Percentiles rank a stretch among this genome's conserved stretches.
Evolutionary conservation across 2,113 vertebrate genomes (phyloP).

Genomic region (Osmerus mordax): DNA sequence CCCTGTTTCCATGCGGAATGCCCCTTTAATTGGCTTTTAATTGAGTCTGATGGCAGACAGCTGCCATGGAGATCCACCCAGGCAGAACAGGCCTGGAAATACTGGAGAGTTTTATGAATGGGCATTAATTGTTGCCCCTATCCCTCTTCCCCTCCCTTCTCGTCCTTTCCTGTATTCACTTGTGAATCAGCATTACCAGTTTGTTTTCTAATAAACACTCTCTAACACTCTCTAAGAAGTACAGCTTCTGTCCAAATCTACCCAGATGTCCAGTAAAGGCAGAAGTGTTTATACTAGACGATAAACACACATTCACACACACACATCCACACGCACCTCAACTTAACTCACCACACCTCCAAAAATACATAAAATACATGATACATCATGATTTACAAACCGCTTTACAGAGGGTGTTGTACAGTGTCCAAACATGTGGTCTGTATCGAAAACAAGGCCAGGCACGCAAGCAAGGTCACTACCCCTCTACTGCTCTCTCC

Average conservation of each 20-base stretch:
- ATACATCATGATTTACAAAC: conserved; percentile 66
- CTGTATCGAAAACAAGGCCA: conserved; percentile 65
- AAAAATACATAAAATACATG: conserved; percentile 23
- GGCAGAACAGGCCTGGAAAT: conserved; percentile 18
- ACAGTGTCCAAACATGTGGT: conserved; percentile 71
- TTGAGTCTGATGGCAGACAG: conserved; percentile 46
- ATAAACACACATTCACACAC: background rate
- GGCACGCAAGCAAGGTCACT: conserved; percentile 68
- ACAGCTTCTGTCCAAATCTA: conserved; percentile 9
- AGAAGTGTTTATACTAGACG: background rate
- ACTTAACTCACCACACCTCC: background rate
- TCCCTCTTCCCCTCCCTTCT: background rate
- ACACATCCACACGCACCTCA: background rate
- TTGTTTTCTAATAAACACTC: conserved; percentile 10
- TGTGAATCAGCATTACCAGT: background rate
- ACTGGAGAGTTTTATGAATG: conserved; percentile 33
- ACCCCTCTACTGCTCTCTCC: background rate
- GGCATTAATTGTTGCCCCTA: background rate
- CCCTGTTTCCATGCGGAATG: conserved; percentile 56
- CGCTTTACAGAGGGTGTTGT: conserved; percentile 56
- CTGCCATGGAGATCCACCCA: conserved; percentile 1
- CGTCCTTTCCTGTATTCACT: too few species aligned
- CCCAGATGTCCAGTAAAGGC: background rate
- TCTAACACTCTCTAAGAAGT: conserved; percentile 15
- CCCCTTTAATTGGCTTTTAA: conserved; percentile 66